Conservation (phyloP, 2,888 invertebrate species). For the Chymomyza amoena region DNA sequence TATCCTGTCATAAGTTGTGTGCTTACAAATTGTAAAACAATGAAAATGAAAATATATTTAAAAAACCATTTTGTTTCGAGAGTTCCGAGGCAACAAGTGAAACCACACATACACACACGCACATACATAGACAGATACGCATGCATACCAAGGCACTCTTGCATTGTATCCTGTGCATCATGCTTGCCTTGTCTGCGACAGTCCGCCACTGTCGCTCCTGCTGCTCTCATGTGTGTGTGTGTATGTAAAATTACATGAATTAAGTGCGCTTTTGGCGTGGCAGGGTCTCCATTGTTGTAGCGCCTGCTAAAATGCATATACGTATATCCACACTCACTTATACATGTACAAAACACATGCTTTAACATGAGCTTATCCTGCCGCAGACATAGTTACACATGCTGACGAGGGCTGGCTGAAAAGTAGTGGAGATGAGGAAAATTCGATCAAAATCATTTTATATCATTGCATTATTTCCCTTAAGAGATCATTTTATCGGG, state of each 20-base stretch:
- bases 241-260: conserved; percentile 72
- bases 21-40: conserved; percentile 72
- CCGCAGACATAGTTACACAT: conserved; percentile 20
- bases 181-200: conserved; percentile 43
- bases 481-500: too few species aligned
- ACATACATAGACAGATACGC: conserved; percentile 24
- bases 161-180: conserved; percentile 61
- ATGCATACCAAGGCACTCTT: conserved; percentile 30
- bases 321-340: neutral
- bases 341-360: conserved; percentile 51
- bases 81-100: conserved; percentile 65
- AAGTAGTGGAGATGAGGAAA: too few species aligned
- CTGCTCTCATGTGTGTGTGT: conserved; percentile 54
- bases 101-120: conserved; percentile 53
- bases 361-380: conserved; percentile 66
- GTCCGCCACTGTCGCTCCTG: neutral
- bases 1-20: conserved; percentile 70
- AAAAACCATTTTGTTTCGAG: conserved; percentile 31
- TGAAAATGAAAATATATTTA: conserved; percentile 66
- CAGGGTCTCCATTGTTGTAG: conserved; percentile 21
- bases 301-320: conserved; percentile 40
- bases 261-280: conserved; percentile 57
- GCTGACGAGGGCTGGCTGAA: neutral
- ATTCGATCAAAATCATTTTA: too few species aligned
- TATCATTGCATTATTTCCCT: too few species aligned